These are phyloP conservation scores for Beris morrisii DNA, from an alignment of 2,888 invertebrate genomes.

Conservation along the genomic window DNA sequence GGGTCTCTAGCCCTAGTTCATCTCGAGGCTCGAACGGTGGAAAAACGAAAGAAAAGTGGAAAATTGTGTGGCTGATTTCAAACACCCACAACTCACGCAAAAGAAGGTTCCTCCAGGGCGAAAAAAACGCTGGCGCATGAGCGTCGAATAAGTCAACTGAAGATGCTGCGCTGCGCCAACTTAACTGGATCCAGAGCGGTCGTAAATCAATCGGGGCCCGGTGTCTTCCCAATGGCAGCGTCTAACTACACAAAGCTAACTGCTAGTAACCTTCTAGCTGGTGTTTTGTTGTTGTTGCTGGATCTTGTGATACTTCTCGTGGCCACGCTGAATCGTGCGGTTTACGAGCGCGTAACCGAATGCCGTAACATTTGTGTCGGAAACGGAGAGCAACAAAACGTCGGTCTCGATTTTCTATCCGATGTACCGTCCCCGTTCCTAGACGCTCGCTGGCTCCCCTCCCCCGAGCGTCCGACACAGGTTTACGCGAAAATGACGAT, in stretches of 20 bases:
- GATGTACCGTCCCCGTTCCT: background rate
- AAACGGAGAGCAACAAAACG: background rate
- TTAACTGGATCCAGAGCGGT: conserved; percentile 31
- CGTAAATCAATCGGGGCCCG: conserved; percentile 29
- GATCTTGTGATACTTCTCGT: no score
- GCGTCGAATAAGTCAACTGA: conserved; percentile 12
- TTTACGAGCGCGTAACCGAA: conserved; percentile 27
- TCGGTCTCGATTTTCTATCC: background rate
- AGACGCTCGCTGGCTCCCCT: background rate
- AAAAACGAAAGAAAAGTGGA: conserved; percentile 7
- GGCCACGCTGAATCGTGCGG: conserved; percentile 28
- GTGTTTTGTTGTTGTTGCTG: no score
- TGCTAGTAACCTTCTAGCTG: no score
- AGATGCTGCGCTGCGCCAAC: conserved; percentile 22
- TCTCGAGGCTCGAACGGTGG: background rate
- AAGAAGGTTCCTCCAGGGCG: conserved; percentile 12
- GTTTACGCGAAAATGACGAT: conserved; percentile 25
- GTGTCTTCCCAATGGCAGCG: conserved; percentile 18
- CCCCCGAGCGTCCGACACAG: conserved; percentile 12
- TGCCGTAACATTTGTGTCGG: conserved; percentile 13
- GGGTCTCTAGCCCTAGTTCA: background rate
- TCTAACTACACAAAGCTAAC: background rate
- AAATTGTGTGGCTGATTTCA: conserved; percentile 15
- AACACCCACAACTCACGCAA: conserved; percentile 32
- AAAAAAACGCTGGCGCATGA: background rate